phyloP scores from a whole-genome alignment of 2,113 vertebrate genomes.

The Periophthalmodon schlosseri region DNA sequence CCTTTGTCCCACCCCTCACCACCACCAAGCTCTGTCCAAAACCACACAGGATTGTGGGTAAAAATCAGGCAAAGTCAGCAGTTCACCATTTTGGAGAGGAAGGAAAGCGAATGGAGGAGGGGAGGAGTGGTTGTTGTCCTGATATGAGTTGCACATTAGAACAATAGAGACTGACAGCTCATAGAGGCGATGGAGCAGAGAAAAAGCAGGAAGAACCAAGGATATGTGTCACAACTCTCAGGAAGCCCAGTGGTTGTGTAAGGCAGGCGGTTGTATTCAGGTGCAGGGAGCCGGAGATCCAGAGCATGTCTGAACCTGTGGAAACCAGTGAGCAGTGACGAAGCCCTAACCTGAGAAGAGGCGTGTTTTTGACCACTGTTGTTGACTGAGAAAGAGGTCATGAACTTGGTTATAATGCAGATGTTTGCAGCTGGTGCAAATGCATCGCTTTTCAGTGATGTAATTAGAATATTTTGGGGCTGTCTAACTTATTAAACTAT shows the following conservation, averaged over 20 bases:
- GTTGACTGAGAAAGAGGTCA: conserved; percentile 13
- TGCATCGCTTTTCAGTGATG: too few relatives aligned
- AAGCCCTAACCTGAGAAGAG: conserved; percentile 31
- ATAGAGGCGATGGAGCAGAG: conserved; percentile 51
- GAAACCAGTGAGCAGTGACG: conserved; percentile 22
- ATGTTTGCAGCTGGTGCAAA: background rate
- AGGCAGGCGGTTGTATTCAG: conserved; percentile 52
- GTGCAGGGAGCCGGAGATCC: conserved; percentile 38
- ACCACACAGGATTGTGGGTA: conserved; percentile 50
- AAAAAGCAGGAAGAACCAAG: conserved; percentile 54
- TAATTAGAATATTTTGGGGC: too few relatives aligned
- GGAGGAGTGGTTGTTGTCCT: conserved; percentile 61
- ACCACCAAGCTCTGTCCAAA: conserved; percentile 28
- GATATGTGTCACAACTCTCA: conserved; percentile 65
- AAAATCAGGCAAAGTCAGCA: conserved; percentile 65
- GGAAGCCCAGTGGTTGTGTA: conserved; percentile 58
- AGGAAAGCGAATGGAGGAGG: conserved; percentile 64
- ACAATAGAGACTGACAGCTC: conserved; percentile 68
- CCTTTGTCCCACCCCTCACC: conserved; percentile 13
- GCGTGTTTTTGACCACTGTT: conserved; percentile 33
- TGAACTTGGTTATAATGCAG: background rate
- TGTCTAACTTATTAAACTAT: too few relatives aligned
- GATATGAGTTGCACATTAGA: conserved; percentile 58
- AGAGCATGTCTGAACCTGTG: conserved; percentile 61
- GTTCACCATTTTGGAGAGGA: conserved; percentile 60